Conservation (phyloP, 2,888 invertebrate genomes). For the Calephelis perditalis region DNA sequence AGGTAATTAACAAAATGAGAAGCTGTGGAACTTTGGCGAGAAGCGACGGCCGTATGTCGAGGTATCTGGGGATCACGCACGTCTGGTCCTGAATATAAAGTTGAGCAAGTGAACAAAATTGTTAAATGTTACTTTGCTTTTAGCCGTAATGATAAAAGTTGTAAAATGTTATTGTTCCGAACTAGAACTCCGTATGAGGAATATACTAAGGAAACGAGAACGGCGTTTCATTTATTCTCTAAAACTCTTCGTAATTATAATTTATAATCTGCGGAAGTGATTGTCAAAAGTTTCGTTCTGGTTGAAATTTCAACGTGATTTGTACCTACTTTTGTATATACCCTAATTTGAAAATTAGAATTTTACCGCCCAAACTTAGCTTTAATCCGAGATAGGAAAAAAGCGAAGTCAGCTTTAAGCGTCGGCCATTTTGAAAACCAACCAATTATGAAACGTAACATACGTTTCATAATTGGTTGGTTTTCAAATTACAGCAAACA, state of each 20-base stretch:
- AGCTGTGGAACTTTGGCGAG: background rate
- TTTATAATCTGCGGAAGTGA: conserved; percentile 3
- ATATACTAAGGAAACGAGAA: background rate
- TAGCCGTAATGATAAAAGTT: conserved; percentile 11
- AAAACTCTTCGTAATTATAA: background rate
- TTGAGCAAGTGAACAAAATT: background rate
- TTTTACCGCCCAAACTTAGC: too few relatives aligned
- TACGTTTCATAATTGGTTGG: too few relatives aligned
- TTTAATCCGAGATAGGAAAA: too few relatives aligned
- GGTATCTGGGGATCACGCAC: background rate
- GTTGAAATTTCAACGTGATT: background rate
- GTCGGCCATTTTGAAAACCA: too few relatives aligned
- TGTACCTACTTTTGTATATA: too few relatives aligned
- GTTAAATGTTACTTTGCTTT: conserved; percentile 12
- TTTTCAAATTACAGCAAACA: too few relatives aligned
- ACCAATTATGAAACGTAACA: too few relatives aligned
- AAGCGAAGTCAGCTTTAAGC: too few relatives aligned
- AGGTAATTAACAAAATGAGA: background rate
- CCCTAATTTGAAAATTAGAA: too few relatives aligned
- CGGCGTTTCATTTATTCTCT: background rate
- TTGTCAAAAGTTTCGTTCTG: background rate
- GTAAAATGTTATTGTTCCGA: conserved; percentile 5
- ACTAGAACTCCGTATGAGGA: conserved; percentile 2
- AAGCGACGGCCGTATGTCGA: background rate
- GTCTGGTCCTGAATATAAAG: conserved; percentile 5